These are phyloP conservation scores for Ancistrus triradiatus DNA, from an alignment of 2,113 vertebrate species.

Conservation along the genomic window DNA sequence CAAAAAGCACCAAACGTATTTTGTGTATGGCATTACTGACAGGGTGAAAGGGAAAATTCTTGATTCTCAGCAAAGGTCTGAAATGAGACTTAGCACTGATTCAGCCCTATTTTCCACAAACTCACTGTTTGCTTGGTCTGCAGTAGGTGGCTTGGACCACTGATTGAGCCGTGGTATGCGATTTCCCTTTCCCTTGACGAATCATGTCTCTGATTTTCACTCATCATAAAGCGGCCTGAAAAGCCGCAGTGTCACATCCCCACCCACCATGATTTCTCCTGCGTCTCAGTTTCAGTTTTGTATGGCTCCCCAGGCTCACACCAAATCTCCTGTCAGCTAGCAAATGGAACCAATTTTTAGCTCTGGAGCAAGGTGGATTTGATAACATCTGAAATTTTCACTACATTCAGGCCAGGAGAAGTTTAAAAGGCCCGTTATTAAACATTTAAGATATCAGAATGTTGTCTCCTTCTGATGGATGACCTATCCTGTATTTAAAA, in stretches of 20 bases:
- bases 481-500: constrained; percentile 45
- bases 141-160: constrained; percentile 30
- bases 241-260: constrained; percentile 16
- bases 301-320: constrained; percentile 22
- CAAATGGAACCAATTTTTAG: constrained; percentile 61
- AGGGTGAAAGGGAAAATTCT: background rate
- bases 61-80: background rate
- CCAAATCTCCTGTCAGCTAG: constrained; percentile 13
- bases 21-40: background rate
- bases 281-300: constrained; percentile 33
- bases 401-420: constrained; percentile 53
- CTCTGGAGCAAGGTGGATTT: constrained; percentile 48
- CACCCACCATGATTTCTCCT: constrained; percentile 27
- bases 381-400: constrained; percentile 59
- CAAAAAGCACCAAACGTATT: background rate
- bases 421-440: constrained; percentile 60
- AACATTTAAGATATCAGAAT: constrained; percentile 45
- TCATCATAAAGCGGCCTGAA: constrained; percentile 29
- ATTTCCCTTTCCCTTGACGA: constrained; percentile 37
- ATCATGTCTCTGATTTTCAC: constrained; percentile 35
- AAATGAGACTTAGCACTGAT: constrained; percentile 22
- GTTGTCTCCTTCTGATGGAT: constrained; percentile 40
- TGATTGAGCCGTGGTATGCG: constrained; percentile 45
- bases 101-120: constrained; percentile 4
- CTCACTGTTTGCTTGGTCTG: constrained; percentile 35